A percentile compares a stretch with the other conserved stretches of the same genome.
These are phyloP conservation scores for Rattus rattus DNA, from an alignment of 2,113 vertebrate species.

Conservation along the genomic window DNA sequence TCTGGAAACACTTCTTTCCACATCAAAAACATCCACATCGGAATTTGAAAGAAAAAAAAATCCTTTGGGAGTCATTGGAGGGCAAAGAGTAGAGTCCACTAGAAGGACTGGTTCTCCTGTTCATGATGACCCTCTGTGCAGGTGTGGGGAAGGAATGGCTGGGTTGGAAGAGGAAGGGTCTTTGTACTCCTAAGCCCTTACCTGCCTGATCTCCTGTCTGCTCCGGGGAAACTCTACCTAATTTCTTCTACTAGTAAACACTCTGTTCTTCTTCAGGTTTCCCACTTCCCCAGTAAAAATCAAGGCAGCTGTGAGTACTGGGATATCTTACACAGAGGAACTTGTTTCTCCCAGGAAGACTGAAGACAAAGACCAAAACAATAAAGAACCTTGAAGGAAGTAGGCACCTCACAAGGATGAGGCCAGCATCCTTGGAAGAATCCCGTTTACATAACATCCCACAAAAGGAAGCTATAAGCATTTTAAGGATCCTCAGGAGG, in stretches of 20 bases:
- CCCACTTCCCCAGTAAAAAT: slow-evolving; percentile 19
- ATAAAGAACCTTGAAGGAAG: slow-evolving; percentile 27
- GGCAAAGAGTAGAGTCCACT: slow-evolving; percentile 4
- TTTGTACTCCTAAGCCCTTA: not conserved
- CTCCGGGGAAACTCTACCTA: not conserved
- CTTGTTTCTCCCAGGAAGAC: slow-evolving; percentile 42
- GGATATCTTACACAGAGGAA: not conserved
- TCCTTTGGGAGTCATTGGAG: slow-evolving; percentile 84
- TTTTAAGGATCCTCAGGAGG: slow-evolving; percentile 43
- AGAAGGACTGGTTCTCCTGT: not conserved
- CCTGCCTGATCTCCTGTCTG: not conserved
- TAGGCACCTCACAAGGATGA: not conserved
- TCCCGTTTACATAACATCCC: slow-evolving; percentile 29
- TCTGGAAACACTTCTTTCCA: slow-evolving; percentile 87
- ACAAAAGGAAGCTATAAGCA: slow-evolving; percentile 62
- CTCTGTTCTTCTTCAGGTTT: not conserved
- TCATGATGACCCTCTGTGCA: not conserved
- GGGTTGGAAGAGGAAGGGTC: not conserved
- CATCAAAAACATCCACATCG: slow-evolving; percentile 86
- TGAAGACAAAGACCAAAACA: slow-evolving; percentile 53
- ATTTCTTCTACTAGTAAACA: not conserved
- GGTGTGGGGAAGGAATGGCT: not conserved
- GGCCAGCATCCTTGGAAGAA: not conserved
- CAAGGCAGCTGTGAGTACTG: not conserved
- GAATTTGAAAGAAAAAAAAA: slow-evolving; percentile 81